A percentile compares a stretch with the other conserved stretches of the same genome.
Conservation (phyloP, 2,888 invertebrate species). For the Philaethria dido region DNA sequence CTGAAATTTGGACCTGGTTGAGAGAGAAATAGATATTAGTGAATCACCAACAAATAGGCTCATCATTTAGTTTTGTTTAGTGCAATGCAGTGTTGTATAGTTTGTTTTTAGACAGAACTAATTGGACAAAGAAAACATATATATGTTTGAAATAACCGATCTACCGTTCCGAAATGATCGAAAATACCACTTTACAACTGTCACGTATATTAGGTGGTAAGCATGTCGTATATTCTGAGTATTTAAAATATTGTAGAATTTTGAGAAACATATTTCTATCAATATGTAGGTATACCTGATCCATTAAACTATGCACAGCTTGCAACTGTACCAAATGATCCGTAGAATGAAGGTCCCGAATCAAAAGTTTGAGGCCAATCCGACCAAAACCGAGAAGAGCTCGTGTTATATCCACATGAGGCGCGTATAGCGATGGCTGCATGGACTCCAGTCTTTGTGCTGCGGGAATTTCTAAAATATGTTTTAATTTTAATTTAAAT, state of each 20-base stretch:
- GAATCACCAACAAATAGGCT: not conserved
- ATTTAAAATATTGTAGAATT: not conserved
- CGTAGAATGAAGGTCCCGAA: constrained; percentile 64
- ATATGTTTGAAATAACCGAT: too few species aligned
- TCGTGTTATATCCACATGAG: constrained; percentile 66
- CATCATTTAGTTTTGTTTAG: too few species aligned
- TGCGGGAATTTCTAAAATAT: constrained; percentile 59
- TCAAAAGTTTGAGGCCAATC: constrained; percentile 62
- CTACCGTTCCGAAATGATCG: too few species aligned
- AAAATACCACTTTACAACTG: too few species aligned
- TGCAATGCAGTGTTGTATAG: too few species aligned
- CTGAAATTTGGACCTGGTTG: constrained; percentile 70
- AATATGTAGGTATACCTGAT: constrained; percentile 57
- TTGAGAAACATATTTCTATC: not conserved
- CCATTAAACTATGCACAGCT: constrained; percentile 69
- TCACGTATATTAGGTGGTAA: too few species aligned
- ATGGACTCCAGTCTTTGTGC: constrained; percentile 64
- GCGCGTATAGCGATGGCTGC: constrained; percentile 70
- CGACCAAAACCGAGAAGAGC: constrained; percentile 67
- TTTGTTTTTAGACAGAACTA: too few species aligned
- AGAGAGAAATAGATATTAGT: not conserved
- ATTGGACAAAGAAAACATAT: too few species aligned
- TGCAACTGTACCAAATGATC: constrained; percentile 64
- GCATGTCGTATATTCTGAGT: too few species aligned
- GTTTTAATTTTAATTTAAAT: too few species aligned